These are phyloP conservation scores for Scartelaos histophorus DNA, from an alignment of 2,113 vertebrate species.

Conservation along the genomic window DNA sequence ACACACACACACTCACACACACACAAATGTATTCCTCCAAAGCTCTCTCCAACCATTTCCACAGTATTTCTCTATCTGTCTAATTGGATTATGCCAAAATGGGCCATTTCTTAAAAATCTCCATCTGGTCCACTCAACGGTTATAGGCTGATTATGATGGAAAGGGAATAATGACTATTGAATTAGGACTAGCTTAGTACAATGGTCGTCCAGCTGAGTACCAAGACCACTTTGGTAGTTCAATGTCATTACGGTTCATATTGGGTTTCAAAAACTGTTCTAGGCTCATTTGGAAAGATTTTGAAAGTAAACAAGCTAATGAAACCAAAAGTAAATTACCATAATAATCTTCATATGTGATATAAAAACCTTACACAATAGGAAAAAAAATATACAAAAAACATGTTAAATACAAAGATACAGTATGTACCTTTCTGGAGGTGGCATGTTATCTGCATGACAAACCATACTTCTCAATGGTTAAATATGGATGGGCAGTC, in stretches of 20 bases:
- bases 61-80: conserved; percentile 30
- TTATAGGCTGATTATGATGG: conserved; percentile 25
- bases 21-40: conserved; percentile 42
- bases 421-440: too few species aligned
- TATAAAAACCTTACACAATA: neutral
- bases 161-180: conserved; percentile 32
- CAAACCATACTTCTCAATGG: too few species aligned
- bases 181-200: conserved; percentile 24
- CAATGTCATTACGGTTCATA: conserved; percentile 1
- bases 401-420: too few species aligned
- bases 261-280: neutral
- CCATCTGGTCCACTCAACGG: conserved; percentile 36
- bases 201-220: conserved; percentile 2
- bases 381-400: neutral
- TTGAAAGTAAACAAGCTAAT: neutral
- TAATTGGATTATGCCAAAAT: conserved; percentile 60
- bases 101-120: conserved; percentile 43
- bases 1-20: conserved; percentile 49
- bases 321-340: neutral
- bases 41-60: conserved; percentile 1
- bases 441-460: too few species aligned
- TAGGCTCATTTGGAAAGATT: neutral
- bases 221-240: neutral
- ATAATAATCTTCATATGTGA: neutral
- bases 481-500: too few species aligned